A percentile compares a stretch with the other conserved stretches of the same genome.
These are phyloP conservation scores for Parasteatoda lunata DNA, from an alignment of 2,888 invertebrate species.

Conservation along the genomic window DNA sequence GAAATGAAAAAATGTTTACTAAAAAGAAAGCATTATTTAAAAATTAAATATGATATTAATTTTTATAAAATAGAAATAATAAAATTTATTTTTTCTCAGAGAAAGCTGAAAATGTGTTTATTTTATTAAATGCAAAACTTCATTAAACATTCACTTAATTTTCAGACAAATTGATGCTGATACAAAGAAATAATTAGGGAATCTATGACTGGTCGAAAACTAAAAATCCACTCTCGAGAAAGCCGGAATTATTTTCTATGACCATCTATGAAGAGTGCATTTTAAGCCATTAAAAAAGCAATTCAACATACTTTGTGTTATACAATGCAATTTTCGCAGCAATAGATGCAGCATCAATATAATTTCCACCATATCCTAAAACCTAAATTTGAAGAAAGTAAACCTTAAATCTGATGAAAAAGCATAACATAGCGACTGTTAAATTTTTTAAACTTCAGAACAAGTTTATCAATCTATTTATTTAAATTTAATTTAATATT, in stretches of 20 bases:
- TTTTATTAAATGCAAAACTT: neutral
- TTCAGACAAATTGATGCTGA: neutral
- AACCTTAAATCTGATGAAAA: too few species aligned
- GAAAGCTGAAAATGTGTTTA: neutral
- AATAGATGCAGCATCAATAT: conserved; percentile 94
- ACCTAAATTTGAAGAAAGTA: conserved; percentile 78
- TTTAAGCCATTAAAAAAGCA: neutral
- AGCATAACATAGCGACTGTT: too few species aligned
- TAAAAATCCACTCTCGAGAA: neutral
- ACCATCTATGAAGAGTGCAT: neutral
- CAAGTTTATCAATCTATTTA: too few species aligned
- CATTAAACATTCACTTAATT: neutral
- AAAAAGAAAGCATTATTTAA: neutral
- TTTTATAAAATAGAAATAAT: neutral
- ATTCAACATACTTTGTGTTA: conserved; percentile 80
- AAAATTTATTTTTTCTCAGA: neutral
- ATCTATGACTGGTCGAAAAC: neutral
- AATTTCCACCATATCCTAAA: conserved; percentile 95
- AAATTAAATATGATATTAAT: neutral
- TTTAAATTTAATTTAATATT: too few species aligned
- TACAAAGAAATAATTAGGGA: neutral
- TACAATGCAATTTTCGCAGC: conserved; percentile 94
- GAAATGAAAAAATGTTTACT: neutral
- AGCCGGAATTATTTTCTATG: neutral
- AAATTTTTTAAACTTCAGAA: too few species aligned